Conservation (phyloP, 2,888 invertebrate genomes). For the Augochlorella aurata region DNA sequence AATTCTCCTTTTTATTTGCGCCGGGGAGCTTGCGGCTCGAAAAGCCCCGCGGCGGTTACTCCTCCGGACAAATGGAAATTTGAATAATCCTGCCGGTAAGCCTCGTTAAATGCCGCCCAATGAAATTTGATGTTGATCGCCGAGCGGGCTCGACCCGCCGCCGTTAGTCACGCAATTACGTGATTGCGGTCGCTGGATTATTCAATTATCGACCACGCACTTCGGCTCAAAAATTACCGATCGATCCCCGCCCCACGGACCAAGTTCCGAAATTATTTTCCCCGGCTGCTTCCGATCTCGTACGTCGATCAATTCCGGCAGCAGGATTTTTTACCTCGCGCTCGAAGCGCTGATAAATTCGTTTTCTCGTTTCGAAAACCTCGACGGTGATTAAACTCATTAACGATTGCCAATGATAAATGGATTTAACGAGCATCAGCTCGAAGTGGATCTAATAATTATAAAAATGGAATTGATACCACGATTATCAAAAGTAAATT, state of each 20-base stretch:
- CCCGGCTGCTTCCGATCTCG: background rate
- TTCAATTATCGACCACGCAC: conserved; percentile 29
- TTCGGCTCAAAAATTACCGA: conserved; percentile 2
- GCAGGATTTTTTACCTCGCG: too few relatives aligned
- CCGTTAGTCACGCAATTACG: conserved; percentile 53
- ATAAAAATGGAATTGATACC: too few relatives aligned
- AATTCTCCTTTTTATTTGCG: conserved; percentile 53
- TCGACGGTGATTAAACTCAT: too few relatives aligned
- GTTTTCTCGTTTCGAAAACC: too few relatives aligned
- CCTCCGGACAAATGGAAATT: conserved; percentile 70
- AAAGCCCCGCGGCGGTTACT: conserved; percentile 18
- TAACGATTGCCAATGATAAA: too few relatives aligned
- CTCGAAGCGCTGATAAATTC: too few relatives aligned
- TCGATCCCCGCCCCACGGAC: background rate
- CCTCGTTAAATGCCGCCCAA: conserved; percentile 65
- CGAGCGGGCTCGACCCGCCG: conserved; percentile 13
- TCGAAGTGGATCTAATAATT: too few relatives aligned
- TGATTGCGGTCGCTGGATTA: conserved; percentile 49
- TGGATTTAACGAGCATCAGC: too few relatives aligned
- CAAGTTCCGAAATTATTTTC: background rate
- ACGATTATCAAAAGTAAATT: too few relatives aligned
- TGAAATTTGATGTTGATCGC: conserved; percentile 71
- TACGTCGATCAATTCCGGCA: background rate
- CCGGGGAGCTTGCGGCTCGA: conserved; percentile 37
- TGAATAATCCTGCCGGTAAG: conserved; percentile 70